Evolutionary conservation across 2,797 vertebrate genomes (phyloP), one percentile per base, ranked within the genome.

Genomic region (Erethizon dorsatum): DNA sequence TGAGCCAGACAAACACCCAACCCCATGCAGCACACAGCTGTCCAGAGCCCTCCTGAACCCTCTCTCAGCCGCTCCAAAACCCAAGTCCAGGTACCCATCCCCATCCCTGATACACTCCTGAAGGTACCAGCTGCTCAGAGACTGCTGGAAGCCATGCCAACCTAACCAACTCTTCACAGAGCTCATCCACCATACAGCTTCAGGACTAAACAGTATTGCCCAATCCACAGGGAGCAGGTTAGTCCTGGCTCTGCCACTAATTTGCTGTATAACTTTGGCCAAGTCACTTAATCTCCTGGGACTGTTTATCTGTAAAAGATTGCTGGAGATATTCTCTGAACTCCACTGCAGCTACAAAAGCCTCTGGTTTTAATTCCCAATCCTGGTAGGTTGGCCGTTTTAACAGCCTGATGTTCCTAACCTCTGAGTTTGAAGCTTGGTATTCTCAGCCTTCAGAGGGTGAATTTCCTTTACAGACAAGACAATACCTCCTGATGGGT

Each of bases 1-100:
- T 0, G 22, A 98, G 97, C 82, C 96, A 93, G 95, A 90, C 8
- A 17, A 73, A 96, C 93, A 97, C 82, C 82, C 85, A 96, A 95
- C 41, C 83, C 97, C 90, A 94, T 45, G 54, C 57, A 96, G 95
- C 93, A 96, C 95, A 96, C 37, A 96, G 88, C 78, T 94, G 79
- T 95, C 95, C 93, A 5, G 17, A 88, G 88, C 93, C 95, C 78
- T 97, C 91, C 75, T 47, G 90, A 95, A 92, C 59, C 93, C 91
- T 90, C 73, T 95, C 94, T 96, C 96, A 92, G 96, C 83, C 11
- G 3, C 93, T 96, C 94, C 84, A 93, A 52, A 96, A 93, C 78
- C 89, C 88, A 95, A 91, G 90, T 91, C 94, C 90, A 96, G 94
- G 96, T 63, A 96, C 87, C 92, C 84, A 67, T 88, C 88, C 95